A percentile compares a stretch with the other conserved stretches of the same genome.
These are phyloP conservation scores for Acestrorhynchus altus DNA, from an alignment of 2,797 vertebrate genomes.

Conservation along the genomic window DNA sequence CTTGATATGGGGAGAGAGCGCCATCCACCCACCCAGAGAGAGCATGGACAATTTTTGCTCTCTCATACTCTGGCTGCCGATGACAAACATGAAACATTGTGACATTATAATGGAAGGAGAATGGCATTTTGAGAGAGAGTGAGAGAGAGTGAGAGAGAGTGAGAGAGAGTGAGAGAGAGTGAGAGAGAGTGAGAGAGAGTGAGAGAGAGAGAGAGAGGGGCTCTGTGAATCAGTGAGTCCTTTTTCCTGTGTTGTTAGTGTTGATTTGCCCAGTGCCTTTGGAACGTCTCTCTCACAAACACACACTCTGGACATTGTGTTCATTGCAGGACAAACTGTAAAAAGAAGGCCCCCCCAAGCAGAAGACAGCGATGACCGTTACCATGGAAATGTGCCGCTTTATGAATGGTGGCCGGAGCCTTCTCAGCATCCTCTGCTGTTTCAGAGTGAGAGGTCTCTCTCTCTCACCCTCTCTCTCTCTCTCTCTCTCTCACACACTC, in stretches of 20 bases:
- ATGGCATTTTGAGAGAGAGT: background rate
- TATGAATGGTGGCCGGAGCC: conserved; percentile 61
- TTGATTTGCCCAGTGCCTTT: too few relatives aligned
- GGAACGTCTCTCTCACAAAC: too few relatives aligned
- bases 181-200: too few relatives aligned
- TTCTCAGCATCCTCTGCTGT: conserved; percentile 29
- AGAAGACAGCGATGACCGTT: conserved; percentile 70
- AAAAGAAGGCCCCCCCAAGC: conserved; percentile 63
- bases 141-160: background rate
- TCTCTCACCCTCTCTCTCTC: background rate
- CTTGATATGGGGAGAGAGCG: too few relatives aligned
- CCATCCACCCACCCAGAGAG: too few relatives aligned
- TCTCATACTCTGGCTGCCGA: too few relatives aligned
- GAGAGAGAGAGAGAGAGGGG: too few relatives aligned
- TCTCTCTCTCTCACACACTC: background rate
- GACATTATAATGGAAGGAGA: too few relatives aligned
- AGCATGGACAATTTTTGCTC: too few relatives aligned
- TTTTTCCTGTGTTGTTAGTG: background rate
- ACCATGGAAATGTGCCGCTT: conserved; percentile 69
- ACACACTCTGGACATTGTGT: conserved; percentile 37
- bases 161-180: background rate
- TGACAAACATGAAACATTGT: too few relatives aligned
- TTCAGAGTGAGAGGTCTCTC: background rate
- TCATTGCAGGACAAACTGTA: conserved; percentile 30
- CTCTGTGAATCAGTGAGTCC: too few relatives aligned